Evolutionary conservation across 2,113 vertebrate genomes (phyloP), one percentile per base, ranked within the genome.

Genomic region (Eublepharis macularius): DNA sequence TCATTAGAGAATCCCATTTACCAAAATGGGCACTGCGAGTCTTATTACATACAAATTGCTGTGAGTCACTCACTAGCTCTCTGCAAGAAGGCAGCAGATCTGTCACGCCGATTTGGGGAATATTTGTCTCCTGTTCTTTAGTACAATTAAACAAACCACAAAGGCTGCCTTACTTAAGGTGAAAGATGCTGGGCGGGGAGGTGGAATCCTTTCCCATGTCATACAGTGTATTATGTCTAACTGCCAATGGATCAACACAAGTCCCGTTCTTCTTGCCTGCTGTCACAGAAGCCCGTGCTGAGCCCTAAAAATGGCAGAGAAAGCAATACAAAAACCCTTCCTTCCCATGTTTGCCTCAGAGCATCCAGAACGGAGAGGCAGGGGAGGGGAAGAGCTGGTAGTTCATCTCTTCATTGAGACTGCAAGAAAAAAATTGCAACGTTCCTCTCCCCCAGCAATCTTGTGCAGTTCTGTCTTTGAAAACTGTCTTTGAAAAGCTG

Each of bases 31-130:
- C 68, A 79, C 16, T 9, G n/a, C 21, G 73, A 80, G 76, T 57
- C 76, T 63, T 63, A 85, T 85, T 85, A 65, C 43, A 36, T 73
- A 73, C 54, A 85, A 85, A 73, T 85, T 85, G 77, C 68, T 73
- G 32, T n/a, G 26, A 85, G 41, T 68, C 41, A 32, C 41, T 63
- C 76, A 43, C 51, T 6, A 39, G 57, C 41, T 85, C 39, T 45
- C 41, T 29, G 14, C 29, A n/a, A 63, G 41, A 54, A 79, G 41
- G 76, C 76, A 79, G 84, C 54, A 43, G 29, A 85, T 72, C 41
- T 29, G 24, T 73, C 76, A 47, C 29, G 57, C 68, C 39, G 68
- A 32, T 73, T 79, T 29, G 16, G 19, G 36, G 51, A 80, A 85
- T 41, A 39, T 73, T 85, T 49, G 54, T 80, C 43, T 80, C 76